These are phyloP conservation scores for Siniperca knerii DNA, from an alignment of 2,113 vertebrate species.

Conservation along the genomic window DNA sequence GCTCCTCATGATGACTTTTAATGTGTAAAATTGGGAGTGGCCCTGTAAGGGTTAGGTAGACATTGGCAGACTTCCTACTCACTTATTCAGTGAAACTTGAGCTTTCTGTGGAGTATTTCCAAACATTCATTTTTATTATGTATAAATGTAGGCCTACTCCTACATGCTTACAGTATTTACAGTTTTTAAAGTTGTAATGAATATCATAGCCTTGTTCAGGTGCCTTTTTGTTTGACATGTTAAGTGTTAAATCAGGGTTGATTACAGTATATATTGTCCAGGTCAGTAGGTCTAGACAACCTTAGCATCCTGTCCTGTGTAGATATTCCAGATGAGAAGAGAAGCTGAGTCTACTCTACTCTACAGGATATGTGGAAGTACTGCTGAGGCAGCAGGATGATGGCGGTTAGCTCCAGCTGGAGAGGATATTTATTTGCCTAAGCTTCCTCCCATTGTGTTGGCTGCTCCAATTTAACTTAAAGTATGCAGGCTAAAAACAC, in stretches of 20 bases:
- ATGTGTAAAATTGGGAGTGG: too few species aligned
- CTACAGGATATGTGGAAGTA: background rate
- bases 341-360: constrained; percentile 8
- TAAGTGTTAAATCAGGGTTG: background rate
- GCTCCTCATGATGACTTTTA: background rate
- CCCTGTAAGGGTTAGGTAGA: too few species aligned
- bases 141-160: background rate
- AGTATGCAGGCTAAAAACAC: background rate
- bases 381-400: constrained; percentile 41
- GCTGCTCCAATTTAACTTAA: background rate
- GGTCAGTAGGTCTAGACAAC: background rate
- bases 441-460: constrained; percentile 2
- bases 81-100: background rate
- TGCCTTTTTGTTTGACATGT: background rate
- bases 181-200: background rate
- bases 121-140: background rate
- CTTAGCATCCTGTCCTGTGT: background rate
- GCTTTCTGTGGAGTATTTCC: background rate
- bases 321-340: background rate
- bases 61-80: background rate
- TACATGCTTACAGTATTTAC: background rate
- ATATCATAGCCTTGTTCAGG: background rate
- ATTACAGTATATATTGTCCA: background rate
- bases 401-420: constrained; percentile 28
- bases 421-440: background rate